Evolutionary conservation across 64 coral and sea anemone species (phyloP), one percentile per base, ranked within the genome.

Genomic region (Pocillopora verrucosa): DNA sequence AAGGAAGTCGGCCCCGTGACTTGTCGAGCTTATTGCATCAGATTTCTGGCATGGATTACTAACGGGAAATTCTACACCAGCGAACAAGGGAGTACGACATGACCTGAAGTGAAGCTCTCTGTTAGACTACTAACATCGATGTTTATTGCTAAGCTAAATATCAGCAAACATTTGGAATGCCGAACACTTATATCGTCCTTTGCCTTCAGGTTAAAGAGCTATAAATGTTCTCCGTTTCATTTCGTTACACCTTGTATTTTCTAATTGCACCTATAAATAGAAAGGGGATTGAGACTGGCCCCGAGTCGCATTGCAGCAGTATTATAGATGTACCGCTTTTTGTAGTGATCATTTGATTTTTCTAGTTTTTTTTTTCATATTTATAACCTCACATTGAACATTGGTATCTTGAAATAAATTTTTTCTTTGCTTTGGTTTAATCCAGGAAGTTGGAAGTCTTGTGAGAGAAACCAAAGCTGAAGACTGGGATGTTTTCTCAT

Each of bases 401-500:
- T 25, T n/a, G 22, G 9, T 70, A 11, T 70, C 41, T 51, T 7
- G 22, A 24, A 30, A 70, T 7, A 56, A 19, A 57, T 17, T 19
- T 56, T 30, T 59, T 17, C 56, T 17, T 61, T 12, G 15, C 19
- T 19, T 58, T 88, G 11, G 58, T 20, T 79, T 17, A 24, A 60
- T 78, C 1, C 41, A 97, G 95, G 95, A 97, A 90, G 95, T 97
- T 13, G 77, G 86, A 78, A 82, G 88, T 1, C 89, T 97, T 5
- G 89, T 97, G 61, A 84, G 60, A 20, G 90, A 65, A 20, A 61
- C 79, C 51, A 90, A 45, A 73, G 37, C 36, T 14, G 95, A 97
- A 60, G 95, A 97, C 17, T 97, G 95, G 95, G 88, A 93, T 84
- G 69, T 97, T 19, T 91, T 92, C 56, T 78, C 86, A 19, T 97